These are phyloP conservation scores for Oeneis ivallda DNA, from an alignment of 2,888 invertebrate species.

Conservation along the genomic window DNA sequence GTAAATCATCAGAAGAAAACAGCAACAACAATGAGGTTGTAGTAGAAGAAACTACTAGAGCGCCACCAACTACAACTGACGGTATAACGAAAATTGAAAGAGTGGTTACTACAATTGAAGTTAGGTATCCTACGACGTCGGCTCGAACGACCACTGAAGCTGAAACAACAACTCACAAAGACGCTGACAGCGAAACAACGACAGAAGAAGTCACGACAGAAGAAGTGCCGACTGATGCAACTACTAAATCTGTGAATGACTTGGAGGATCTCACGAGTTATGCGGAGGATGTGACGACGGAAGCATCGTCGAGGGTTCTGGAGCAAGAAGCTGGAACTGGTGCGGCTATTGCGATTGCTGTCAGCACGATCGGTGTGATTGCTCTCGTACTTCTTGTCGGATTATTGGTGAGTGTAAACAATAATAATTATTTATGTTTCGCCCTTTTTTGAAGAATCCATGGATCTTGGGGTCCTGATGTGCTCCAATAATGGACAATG, in stretches of 20 bases:
- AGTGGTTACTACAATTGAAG: constrained; percentile 37
- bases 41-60: constrained; percentile 46
- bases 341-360: constrained; percentile 90
- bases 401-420: constrained; percentile 85
- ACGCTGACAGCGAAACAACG: constrained; percentile 7
- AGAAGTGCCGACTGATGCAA: constrained; percentile 50
- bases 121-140: constrained; percentile 40
- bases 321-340: constrained; percentile 80
- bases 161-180: constrained; percentile 42
- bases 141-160: constrained; percentile 41
- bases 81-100: constrained; percentile 28
- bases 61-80: constrained; percentile 43
- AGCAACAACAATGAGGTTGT: constrained; percentile 69
- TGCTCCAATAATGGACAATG: no score
- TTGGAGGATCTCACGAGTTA: constrained; percentile 59
- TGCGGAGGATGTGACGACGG: constrained; percentile 62
- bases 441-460: no score
- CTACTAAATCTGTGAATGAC: constrained; percentile 55
- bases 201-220: constrained; percentile 46
- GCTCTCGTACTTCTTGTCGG: constrained; percentile 89
- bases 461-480: no score
- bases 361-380: constrained; percentile 90
- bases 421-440: not conserved
- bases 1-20: constrained; percentile 57
- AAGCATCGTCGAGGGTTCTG: constrained; percentile 55